A percentile compares a stretch with the other conserved stretches of the same genome.
These are phyloP conservation scores for Thunnus maccoyii DNA, from an alignment of 2,113 vertebrate species.

Conservation along the genomic window DNA sequence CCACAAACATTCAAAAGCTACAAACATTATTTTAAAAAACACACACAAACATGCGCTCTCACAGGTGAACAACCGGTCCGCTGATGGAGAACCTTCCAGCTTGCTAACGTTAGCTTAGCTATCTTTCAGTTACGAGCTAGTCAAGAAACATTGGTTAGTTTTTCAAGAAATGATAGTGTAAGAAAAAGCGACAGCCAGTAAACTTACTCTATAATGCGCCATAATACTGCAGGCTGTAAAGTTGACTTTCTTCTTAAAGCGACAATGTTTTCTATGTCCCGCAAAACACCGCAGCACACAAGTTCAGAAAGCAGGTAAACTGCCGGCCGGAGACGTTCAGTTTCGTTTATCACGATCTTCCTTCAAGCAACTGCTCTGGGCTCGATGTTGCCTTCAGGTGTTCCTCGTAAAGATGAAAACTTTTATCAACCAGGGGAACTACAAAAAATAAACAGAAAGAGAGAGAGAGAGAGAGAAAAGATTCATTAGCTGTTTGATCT, in stretches of 20 bases:
- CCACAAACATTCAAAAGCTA: background rate
- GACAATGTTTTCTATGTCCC: background rate
- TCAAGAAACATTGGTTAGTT: background rate
- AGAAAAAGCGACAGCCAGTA: background rate
- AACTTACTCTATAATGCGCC: slow-evolving; percentile 80
- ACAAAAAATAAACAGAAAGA: accelerated
- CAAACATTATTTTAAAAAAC: background rate
- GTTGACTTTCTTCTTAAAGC: background rate
- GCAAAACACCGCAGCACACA: background rate
- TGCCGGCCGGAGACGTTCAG: slow-evolving; percentile 17
- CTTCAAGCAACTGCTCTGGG: background rate
- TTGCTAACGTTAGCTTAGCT: slow-evolving; percentile 36
- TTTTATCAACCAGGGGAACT: background rate
- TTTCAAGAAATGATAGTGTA: background rate
- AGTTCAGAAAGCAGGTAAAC: background rate
- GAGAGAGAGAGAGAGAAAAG: too few species aligned
- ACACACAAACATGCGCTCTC: background rate
- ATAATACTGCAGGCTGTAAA: slow-evolving; percentile 24
- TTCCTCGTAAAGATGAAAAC: background rate
- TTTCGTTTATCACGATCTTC: slow-evolving; percentile 56
- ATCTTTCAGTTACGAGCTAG: background rate
- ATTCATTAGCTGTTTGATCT: too few species aligned
- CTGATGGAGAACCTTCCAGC: background rate
- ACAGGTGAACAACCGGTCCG: background rate
- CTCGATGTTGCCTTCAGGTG: slow-evolving; percentile 43